Conservation (phyloP, 92 coral and sea anemone species). For the Parazoanthus swiftii region DNA sequence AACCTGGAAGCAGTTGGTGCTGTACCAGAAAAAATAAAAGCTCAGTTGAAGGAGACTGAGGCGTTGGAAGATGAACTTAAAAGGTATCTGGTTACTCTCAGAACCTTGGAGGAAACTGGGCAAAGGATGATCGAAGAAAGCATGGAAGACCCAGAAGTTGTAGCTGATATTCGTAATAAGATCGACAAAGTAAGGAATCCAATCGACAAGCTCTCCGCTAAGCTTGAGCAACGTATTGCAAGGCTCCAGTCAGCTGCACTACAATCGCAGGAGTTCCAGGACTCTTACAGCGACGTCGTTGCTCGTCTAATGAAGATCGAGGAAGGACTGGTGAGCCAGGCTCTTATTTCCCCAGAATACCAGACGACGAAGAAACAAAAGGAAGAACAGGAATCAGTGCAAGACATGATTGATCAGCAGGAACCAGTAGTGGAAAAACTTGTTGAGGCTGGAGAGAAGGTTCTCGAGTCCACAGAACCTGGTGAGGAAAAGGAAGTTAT, state of each 20-base stretch:
- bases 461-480: conserved; percentile 71
- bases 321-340: conserved; percentile 74
- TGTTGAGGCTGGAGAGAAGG: conserved; percentile 78
- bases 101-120: conserved; percentile 77
- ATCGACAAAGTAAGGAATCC: conserved; percentile 85
- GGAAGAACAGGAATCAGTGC: conserved; percentile 78
- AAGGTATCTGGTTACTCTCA: conserved; percentile 65
- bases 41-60: conserved; percentile 80
- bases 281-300: conserved; percentile 80
- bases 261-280: conserved; percentile 94
- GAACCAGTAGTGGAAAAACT: conserved; percentile 87
- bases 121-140: conserved; percentile 86
- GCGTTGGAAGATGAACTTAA: conserved; percentile 68
- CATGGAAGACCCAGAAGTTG: conserved; percentile 81
- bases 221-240: conserved; percentile 87
- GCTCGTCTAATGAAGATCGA: conserved; percentile 78
- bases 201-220: conserved; percentile 78
- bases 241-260: conserved; percentile 87
- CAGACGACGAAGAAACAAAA: conserved; percentile 78
- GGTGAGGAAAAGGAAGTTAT: conserved; percentile 75
- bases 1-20: conserved; percentile 83
- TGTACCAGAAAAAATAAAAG: conserved; percentile 88
- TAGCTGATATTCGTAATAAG: conserved; percentile 77
- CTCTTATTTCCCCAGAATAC: conserved; percentile 86
- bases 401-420: conserved; percentile 69